These are phyloP conservation scores for Leptinotarsa defecta DNA, from an alignment of 1,140 invertebrate genomes.

Conservation along the genomic window DNA sequence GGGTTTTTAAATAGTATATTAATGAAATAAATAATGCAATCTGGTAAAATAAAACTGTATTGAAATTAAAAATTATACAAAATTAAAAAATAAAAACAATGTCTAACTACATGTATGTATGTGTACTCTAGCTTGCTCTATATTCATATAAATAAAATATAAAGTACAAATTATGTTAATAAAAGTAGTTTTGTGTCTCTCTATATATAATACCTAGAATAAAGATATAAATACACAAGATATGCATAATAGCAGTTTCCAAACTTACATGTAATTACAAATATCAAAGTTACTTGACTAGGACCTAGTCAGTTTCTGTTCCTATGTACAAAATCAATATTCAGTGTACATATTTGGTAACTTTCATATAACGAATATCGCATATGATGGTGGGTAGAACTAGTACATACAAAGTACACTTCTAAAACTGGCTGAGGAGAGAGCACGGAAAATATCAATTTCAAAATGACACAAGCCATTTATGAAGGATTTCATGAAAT, in stretches of 20 bases:
- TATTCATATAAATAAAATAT: conserved; percentile 46
- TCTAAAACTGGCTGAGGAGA: conserved; percentile 19
- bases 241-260: conserved; percentile 44
- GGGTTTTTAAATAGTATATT: neutral
- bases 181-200: conserved; percentile 35
- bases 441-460: neutral
- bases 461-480: neutral
- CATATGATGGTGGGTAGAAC: conserved; percentile 33
- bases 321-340: conserved; percentile 49
- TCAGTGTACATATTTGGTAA: conserved; percentile 57
- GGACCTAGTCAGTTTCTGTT: conserved; percentile 52
- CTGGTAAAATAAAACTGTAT: conserved; percentile 53
- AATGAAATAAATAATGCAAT: conserved; percentile 20
- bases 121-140: conserved; percentile 51
- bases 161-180: conserved; percentile 46
- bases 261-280: conserved; percentile 46
- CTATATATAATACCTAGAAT: conserved; percentile 36
- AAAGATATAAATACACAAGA: conserved; percentile 51
- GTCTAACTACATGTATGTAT: conserved; percentile 47
- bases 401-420: conserved; percentile 18
- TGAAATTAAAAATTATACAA: conserved; percentile 52
- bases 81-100: conserved; percentile 53
- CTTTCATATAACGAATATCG: conserved; percentile 52
- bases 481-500: neutral
- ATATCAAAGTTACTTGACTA: conserved; percentile 51